Base-by-base conservation (phyloP, 2,113 vertebrate species). In the Perognathus longimembris region DNA sequence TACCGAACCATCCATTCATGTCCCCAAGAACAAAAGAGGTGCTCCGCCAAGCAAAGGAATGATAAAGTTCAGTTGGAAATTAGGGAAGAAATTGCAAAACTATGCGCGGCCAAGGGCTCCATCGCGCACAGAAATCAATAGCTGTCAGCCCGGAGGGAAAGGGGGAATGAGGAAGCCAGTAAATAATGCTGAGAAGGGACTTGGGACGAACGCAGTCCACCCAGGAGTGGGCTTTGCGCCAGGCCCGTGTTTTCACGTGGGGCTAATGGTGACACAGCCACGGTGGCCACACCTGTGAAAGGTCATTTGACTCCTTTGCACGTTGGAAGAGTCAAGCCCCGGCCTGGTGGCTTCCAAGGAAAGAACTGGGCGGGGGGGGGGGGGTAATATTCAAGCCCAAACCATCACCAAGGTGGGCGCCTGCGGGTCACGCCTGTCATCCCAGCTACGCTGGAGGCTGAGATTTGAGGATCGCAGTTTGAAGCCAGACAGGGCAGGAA, bases 21-120 rank as follows among this genome's bases (percentile, higher is more conserved):
- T 54, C 50, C 92, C 87, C 90, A 59, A 91, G 95, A 95, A 95
- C 95, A 83, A 96, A 97, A 97, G 93, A 83, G 0, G 0, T 92
- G 95, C 93, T 89, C 94, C 91, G 83, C 0, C 1, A 86, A 94
- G 93, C 91, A 96, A 92, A 83, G 71, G 75, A 92, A 94, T 93
- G 88, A 85, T 96, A 89, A 92, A 96, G 96, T 96, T 92, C 84
- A 91, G 92, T 93, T 88, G 42, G 40, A 94, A 97, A 97, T 22
- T 1, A 95, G 11, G 94, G 93, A 89, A 93, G 93, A 96, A 97
- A 97, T 70, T 84, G 79, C 70, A 81, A 93, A 91, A 92, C 90
- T 69, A 80, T 85, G 85, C 18, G 74, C 94, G 93, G 80, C 83
- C 86, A 88, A 92, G 88, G 90, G 85, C 84, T 94, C 71, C 21